Percentiles rank a stretch among this genome's conserved stretches.
Conservation (phyloP, 2,888 invertebrate species). For the Leucophenga maculata region DNA sequence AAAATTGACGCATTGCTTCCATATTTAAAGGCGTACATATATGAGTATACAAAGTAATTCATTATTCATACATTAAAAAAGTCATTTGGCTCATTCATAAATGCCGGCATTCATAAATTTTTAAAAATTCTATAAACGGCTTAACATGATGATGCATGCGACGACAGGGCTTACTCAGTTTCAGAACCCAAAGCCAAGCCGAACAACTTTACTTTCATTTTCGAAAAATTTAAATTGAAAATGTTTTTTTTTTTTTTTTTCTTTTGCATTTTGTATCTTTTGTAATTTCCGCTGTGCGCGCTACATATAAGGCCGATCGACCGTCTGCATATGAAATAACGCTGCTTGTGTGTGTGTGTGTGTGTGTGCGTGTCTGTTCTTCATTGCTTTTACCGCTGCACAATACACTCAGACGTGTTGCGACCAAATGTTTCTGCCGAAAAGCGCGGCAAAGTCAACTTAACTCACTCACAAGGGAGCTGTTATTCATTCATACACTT, state of each 20-base stretch:
- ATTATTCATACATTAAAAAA: background rate
- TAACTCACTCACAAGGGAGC: no score
- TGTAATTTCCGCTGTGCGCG: slow-evolving; percentile 17
- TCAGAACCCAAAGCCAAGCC: background rate
- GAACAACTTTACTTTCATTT: slow-evolving; percentile 21
- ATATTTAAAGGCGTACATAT: background rate
- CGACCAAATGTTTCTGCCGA: no score
- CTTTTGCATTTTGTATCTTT: background rate
- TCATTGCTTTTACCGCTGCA: no score
- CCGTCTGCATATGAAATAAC: background rate
- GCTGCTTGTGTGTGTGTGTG: no score
- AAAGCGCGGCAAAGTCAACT: no score
- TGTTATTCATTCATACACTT: no score
- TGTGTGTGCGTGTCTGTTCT: no score
- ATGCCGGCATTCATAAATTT: background rate
- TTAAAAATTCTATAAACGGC: background rate
- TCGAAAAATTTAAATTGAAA: slow-evolving; percentile 15
- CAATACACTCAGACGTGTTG: no score
- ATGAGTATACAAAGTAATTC: background rate
- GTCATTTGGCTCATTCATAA: background rate
- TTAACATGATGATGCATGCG: no score
- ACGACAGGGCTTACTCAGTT: slow-evolving; percentile 1
- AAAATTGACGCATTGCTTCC: no score
- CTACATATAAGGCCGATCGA: background rate
- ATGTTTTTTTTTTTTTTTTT: background rate